Base-by-base conservation (phyloP, 2,888 invertebrate genomes). In the Drosophila tanythrix region DNA sequence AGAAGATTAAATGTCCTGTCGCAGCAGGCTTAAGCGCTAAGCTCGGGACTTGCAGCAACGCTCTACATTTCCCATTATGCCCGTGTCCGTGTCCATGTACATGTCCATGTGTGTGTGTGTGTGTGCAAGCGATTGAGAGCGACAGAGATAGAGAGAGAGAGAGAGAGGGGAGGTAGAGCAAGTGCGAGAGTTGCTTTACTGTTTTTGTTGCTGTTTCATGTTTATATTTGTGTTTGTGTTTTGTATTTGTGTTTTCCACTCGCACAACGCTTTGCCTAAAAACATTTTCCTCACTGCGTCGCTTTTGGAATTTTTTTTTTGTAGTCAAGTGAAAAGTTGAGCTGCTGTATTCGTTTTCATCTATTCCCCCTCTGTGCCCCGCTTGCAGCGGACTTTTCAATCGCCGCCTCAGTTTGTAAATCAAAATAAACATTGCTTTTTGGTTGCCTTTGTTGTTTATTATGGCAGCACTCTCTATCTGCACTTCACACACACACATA, bases 1-100 rank as follows among this genome's bases (percentile, higher is more conserved):
- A 78, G 79, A 68, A 83, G 90, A 87, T 87, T 90, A 90, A 87
- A 87, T 90, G 90, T 87, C 87, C 87, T 87, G 87, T 89, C 90
- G 87, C 89, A 90, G 82, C 76, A 79, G 87, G 81, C 89, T 87
- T 90, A 74, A 60, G 74, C 82, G 76, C 68, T 87, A 86, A 87
- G 89, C 89, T 52, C 69, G 63, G 67, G 76, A 82, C 82, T 90
- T 83, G 77, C 77, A 82, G 57, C 78, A 61, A 60, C 56, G 66
- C 66, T 81, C 51, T 38, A 81, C 73, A 70, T 64, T 78, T 55
- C 76, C 76, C 70, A 76, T 76, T 75, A 76, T 67, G 74, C 66
- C 46, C 51, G 25, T 67, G 62, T 64, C 58, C 55, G 36, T 73
- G 59, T 29, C 52, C 60, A 50, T 73, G 77, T 76, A 52, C 56